Evolutionary conservation across 2,888 invertebrate species (phyloP).

Genomic region (Agriotes lineatus): DNA sequence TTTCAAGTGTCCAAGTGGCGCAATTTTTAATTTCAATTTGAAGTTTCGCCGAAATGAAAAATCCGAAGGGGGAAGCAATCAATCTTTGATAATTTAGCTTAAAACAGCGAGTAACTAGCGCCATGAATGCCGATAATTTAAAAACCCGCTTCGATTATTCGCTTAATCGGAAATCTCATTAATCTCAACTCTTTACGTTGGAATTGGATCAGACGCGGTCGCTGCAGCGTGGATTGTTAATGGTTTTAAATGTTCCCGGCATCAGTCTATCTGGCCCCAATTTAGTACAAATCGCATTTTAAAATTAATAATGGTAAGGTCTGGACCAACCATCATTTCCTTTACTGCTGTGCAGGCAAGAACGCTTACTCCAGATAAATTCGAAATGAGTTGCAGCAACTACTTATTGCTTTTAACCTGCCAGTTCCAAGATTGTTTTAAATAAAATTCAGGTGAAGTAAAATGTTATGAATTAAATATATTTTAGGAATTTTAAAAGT

Average conservation of each 20-base stretch:
- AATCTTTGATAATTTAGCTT: conserved; percentile 59
- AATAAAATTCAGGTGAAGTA: too few relatives aligned
- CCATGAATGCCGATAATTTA: conserved; percentile 54
- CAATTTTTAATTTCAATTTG: conserved; percentile 59
- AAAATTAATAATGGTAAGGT: background rate
- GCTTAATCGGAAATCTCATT: conserved; percentile 61
- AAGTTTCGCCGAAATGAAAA: conserved; percentile 57
- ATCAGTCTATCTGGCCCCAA: background rate
- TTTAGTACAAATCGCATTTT: background rate
- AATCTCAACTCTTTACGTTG: conserved; percentile 46
- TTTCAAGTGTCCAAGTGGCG: conserved; percentile 48
- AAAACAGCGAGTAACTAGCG: conserved; percentile 57
- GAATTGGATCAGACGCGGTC: conserved; percentile 24
- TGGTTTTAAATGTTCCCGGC: conserved; percentile 20
- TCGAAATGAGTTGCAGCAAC: too few relatives aligned
- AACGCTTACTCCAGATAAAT: too few relatives aligned
- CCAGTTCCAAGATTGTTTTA: too few relatives aligned
- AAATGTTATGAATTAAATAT: too few relatives aligned
- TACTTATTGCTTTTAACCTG: too few relatives aligned
- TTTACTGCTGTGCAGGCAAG: too few relatives aligned
- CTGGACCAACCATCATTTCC: too few relatives aligned
- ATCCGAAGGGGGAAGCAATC: conserved; percentile 56
- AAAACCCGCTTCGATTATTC: conserved; percentile 57
- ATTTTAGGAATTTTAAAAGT: too few relatives aligned
- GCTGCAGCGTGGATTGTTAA: conserved; percentile 30